These are phyloP conservation scores for Pecten maximus DNA, from an alignment of 2,888 invertebrate genomes.

Conservation along the genomic window DNA sequence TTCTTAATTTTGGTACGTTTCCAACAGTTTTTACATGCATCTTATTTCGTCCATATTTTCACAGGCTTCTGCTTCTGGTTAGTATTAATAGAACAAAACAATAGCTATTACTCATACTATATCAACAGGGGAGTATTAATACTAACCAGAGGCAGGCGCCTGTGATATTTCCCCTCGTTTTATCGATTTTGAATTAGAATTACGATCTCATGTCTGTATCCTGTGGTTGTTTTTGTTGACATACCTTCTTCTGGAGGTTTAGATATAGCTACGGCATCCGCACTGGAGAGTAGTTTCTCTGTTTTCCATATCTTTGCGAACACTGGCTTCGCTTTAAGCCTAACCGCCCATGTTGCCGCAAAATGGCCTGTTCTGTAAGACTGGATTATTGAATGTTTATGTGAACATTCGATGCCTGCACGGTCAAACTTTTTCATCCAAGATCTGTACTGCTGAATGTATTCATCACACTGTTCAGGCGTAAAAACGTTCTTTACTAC, in stretches of 20 bases:
- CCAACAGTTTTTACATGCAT: too few relatives aligned
- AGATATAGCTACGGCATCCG: conserved; percentile 72
- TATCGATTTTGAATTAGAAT: too few relatives aligned
- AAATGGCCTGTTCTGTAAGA: conserved; percentile 64
- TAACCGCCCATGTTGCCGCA: conserved; percentile 63
- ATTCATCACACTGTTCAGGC: conserved; percentile 57
- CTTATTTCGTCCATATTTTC: too few relatives aligned
- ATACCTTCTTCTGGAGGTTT: conserved; percentile 68
- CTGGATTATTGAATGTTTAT: conserved; percentile 61
- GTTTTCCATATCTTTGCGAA: conserved; percentile 72
- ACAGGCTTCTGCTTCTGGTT: too few relatives aligned
- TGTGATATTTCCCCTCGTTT: too few relatives aligned
- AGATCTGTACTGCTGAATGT: conserved; percentile 57
- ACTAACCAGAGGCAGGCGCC: too few relatives aligned
- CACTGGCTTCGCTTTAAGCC: conserved; percentile 63
- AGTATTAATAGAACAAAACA: too few relatives aligned
- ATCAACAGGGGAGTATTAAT: too few relatives aligned
- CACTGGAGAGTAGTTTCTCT: conserved; percentile 70
- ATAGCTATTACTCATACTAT: too few relatives aligned
- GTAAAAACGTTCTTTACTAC: conserved; percentile 59
- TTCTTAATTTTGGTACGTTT: too few relatives aligned
- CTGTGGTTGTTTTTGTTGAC: too few relatives aligned
- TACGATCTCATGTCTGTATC: too few relatives aligned
- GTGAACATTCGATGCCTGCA: conserved; percentile 37
- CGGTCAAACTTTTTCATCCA: conserved; percentile 58